phyloP scores from a whole-genome alignment of 2,797 vertebrate genomes.

The Acanthornis magna region DNA sequence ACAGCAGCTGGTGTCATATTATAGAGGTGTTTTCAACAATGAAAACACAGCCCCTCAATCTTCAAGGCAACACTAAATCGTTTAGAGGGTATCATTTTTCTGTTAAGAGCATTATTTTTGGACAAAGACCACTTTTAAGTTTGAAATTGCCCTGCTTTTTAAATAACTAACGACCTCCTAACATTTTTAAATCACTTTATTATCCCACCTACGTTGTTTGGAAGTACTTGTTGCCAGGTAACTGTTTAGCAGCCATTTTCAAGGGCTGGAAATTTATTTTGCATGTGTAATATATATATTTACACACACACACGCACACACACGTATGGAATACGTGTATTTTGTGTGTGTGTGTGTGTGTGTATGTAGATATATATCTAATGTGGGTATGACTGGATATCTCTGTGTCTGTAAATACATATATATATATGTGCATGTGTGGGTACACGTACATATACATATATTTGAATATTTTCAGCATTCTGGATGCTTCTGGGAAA shows the following conservation, averaged over 20 bases:
- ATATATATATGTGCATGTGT: not conserved
- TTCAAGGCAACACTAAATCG: constrained; percentile 81
- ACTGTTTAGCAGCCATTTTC: constrained; percentile 81
- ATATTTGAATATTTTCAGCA: constrained; percentile 59
- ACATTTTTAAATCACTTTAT: constrained; percentile 66
- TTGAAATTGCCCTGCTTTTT: constrained; percentile 70
- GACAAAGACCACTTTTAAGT: constrained; percentile 80
- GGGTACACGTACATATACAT: constrained; percentile 22
- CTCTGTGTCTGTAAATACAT: not conserved
- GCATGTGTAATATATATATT: constrained; percentile 55
- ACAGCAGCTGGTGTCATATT: constrained; percentile 88
- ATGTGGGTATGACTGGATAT: not conserved
- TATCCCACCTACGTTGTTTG: constrained; percentile 72
- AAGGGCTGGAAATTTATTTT: constrained; percentile 66
- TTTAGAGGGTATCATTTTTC: constrained; percentile 82
- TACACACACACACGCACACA: constrained; percentile 10
- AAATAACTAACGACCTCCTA: constrained; percentile 52
- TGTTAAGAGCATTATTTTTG: constrained; percentile 85
- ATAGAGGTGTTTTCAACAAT: constrained; percentile 81
- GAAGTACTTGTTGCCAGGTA: constrained; percentile 79
- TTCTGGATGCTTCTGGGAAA: constrained; percentile 58
- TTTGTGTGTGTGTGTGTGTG: not conserved
- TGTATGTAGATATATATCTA: not conserved
- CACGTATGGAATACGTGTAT: not conserved
- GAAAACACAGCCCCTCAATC: constrained; percentile 79